Percentiles rank a stretch among this genome's conserved stretches.
Evolutionary conservation across 2,888 invertebrate genomes (phyloP).

Genomic region (Dichetophora obliterata): DNA sequence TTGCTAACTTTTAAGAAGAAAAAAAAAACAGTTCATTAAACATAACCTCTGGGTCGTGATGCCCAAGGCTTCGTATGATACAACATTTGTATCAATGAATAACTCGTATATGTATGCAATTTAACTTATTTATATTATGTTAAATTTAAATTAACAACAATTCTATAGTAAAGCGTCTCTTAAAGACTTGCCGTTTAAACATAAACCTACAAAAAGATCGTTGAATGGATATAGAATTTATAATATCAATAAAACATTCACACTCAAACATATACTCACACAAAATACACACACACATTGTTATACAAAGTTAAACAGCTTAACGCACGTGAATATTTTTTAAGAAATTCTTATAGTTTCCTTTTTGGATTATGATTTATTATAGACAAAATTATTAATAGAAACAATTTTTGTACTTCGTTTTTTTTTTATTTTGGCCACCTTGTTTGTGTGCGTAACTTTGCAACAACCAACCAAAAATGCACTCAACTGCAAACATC

Average conservation of each 20-base stretch:
- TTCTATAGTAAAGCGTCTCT: no score
- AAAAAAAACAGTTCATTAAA: no score
- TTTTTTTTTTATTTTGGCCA: constrained; percentile 33
- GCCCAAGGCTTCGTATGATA: no score
- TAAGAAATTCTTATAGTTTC: neutral
- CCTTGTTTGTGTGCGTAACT: constrained; percentile 37
- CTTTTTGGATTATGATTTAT: neutral
- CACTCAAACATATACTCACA: neutral
- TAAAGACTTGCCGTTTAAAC: no score
- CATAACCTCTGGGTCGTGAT: no score
- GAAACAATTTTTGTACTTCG: constrained; percentile 25
- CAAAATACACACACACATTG: neutral
- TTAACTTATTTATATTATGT: no score
- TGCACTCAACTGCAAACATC: constrained; percentile 35
- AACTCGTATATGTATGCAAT: no score
- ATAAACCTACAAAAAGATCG: neutral
- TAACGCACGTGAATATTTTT: constrained; percentile 15
- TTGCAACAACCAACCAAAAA: constrained; percentile 12
- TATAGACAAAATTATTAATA: neutral
- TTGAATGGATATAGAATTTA: neutral
- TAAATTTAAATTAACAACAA: no score
- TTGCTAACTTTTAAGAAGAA: no score
- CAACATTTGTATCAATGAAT: no score
- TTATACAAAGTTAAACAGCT: neutral
- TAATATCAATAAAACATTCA: neutral